Conservation (phyloP, 2,888 invertebrate species). For the Cactoblastis cactorum region DNA sequence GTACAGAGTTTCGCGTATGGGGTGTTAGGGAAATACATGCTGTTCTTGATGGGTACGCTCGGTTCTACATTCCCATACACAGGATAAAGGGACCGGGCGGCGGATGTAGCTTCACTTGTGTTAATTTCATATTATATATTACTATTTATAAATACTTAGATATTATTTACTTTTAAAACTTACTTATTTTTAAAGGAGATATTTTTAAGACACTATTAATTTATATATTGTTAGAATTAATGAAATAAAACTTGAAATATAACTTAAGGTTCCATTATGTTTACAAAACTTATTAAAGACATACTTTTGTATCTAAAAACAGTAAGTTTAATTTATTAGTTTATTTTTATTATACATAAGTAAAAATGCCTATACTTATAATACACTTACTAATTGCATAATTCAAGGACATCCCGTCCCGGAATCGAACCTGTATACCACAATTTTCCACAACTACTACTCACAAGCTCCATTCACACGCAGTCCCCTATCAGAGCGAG, state of each 20-base stretch:
- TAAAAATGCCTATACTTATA: too few species aligned
- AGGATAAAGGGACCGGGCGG: conserved; percentile 50
- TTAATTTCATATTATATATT: not conserved
- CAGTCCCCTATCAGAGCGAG: conserved; percentile 61
- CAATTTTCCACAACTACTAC: conserved; percentile 31
- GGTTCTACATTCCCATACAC: conserved; percentile 68
- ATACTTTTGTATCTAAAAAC: too few species aligned
- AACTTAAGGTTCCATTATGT: too few species aligned
- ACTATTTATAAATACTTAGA: not conserved
- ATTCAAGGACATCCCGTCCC: too few species aligned
- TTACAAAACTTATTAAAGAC: too few species aligned
- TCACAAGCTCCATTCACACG: conserved; percentile 53
- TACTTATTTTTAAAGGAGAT: too few species aligned
- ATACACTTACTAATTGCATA: too few species aligned
- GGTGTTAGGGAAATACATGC: conserved; percentile 27
- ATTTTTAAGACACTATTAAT: too few species aligned
- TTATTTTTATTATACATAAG: too few species aligned
- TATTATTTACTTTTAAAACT: not conserved
- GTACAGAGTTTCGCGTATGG: conserved; percentile 36
- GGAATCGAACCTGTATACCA: conserved; percentile 46
- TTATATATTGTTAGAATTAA: too few species aligned
- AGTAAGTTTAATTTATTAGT: too few species aligned
- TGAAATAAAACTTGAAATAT: too few species aligned
- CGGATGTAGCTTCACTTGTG: conserved; percentile 59
- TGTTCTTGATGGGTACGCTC: conserved; percentile 49